phyloP scores from a whole-genome alignment of 2,888 invertebrate species.

The Caenorhabditis angaria region DNA sequence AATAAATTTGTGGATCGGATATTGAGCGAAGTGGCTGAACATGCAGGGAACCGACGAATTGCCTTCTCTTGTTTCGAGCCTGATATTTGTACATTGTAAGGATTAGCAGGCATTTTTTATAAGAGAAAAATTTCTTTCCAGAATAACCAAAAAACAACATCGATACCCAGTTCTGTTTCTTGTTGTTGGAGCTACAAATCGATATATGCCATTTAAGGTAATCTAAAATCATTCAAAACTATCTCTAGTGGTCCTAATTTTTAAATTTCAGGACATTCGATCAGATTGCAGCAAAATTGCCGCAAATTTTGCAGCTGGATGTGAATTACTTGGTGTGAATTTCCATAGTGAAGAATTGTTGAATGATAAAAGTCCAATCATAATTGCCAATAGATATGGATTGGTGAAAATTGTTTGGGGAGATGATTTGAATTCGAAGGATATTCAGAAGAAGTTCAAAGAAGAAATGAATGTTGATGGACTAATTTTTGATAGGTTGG shows the following conservation, averaged over 20 bases:
- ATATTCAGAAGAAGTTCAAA: conserved; percentile 87
- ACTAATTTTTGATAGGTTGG: conserved; percentile 89
- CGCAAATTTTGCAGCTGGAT: conserved; percentile 67
- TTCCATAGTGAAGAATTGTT: conserved; percentile 89
- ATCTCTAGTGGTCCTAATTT: too few species aligned
- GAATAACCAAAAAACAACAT: conserved; percentile 90
- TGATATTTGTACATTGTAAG: conserved; percentile 85
- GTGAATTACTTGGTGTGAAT: conserved; percentile 79
- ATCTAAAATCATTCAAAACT: neutral
- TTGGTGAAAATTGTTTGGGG: conserved; percentile 90
- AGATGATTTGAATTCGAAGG: conserved; percentile 85
- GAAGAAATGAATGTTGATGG: conserved; percentile 86
- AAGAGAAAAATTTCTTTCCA: conserved; percentile 61
- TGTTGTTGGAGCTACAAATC: conserved; percentile 81
- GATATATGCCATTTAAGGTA: conserved; percentile 76
- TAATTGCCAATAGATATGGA: conserved; percentile 47
- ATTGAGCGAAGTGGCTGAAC: conserved; percentile 82
- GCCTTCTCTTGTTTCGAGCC: conserved; percentile 97
- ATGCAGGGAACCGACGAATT: conserved; percentile 84
- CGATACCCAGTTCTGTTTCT: conserved; percentile 95
- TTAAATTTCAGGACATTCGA: conserved; percentile 43
- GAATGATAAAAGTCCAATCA: conserved; percentile 72
- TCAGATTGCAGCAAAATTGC: conserved; percentile 60
- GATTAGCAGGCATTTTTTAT: too few species aligned
- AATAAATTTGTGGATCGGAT: conserved; percentile 90